Evolutionary conservation across 1,140 invertebrate genomes (phyloP), one percentile per base, ranked within the genome.

Genomic region (Gryon sp.): DNA sequence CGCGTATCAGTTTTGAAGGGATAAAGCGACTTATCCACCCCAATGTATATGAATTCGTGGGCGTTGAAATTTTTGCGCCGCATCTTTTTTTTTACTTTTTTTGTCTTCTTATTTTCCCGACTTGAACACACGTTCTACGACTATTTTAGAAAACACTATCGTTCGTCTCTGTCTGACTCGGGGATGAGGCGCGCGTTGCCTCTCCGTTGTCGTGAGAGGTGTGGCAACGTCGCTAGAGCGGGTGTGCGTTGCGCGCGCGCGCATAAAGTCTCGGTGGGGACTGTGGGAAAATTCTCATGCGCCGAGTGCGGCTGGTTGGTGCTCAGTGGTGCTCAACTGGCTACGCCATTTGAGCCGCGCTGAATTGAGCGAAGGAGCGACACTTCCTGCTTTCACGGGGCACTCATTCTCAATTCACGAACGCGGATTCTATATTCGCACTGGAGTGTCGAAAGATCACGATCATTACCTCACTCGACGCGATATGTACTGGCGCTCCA

Each of bases 241-340:
- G 84, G 83, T 86, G 85, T 84, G 82, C 80, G 82, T 86, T 78
- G 60, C 60, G 46, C 60, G 60, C 60, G 59, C 45, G 57, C 28
- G 40, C 55, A 77, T 78, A n/a, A n/a, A n/a, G n/a, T 65, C 55
- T 9, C 73, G 72, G 83, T 84, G 85, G 86, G 84, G 84, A 87
- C 83, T 87, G 86, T 88, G 86, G 86, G 86, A 88, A 88, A 87
- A 87, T 88, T 87, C 86, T 87, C 86, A 88, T 87, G 86, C 84
- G 83, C 79, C 79, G 81, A 84, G 80, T 80, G 80, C 80, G 74
- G 83, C 77, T 65, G 55, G 36, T 19, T 57, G 15, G n/a, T n/a
- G n/a, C 2, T 36, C 79, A 82, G 81, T 28, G 85, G 79, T 50
- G 80, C 83, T 86, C 84, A 86, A 82, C 22, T 38, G 12, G 18